Conservation (phyloP, 2,797 vertebrate species). For the Spatula versicolor region DNA sequence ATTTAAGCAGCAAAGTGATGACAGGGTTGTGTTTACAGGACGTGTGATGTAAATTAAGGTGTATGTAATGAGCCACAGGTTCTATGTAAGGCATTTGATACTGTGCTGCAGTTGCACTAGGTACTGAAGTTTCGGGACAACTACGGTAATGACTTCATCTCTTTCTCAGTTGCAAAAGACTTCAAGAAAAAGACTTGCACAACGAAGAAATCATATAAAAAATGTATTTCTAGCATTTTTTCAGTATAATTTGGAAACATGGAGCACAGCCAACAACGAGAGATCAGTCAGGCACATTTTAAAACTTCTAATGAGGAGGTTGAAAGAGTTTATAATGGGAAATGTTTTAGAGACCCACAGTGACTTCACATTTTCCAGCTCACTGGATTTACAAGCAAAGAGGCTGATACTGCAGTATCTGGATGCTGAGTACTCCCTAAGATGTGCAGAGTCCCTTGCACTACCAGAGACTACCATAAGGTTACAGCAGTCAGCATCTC, state of each 20-base stretch:
- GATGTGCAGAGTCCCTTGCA: not conserved
- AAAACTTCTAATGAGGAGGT: constrained; percentile 1
- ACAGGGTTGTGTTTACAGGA: not conserved
- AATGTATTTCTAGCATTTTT: not conserved
- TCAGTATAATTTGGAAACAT: constrained; percentile 29
- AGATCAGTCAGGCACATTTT: not conserved
- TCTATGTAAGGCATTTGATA: not conserved
- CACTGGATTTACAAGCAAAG: not conserved
- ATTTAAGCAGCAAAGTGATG: not conserved
- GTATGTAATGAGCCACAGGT: rapidly evolving
- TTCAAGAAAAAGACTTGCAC: not conserved
- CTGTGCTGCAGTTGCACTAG: not conserved
- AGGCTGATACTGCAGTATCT: not conserved
- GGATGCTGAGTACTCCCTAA: not conserved
- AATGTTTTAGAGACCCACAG: not conserved
- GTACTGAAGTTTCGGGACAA: not conserved
- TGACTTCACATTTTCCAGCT: constrained; percentile 40
- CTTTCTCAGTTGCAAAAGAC: not conserved
- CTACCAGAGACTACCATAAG: not conserved
- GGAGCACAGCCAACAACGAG: not conserved
- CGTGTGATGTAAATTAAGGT: not conserved
- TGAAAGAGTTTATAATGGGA: constrained; percentile 15
- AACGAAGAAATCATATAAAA: not conserved
- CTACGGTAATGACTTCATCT: not conserved
- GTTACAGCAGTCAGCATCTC: not conserved